Conservation (phyloP, 2,797 vertebrate genomes). For the Bradypodion ventrale region DNA sequence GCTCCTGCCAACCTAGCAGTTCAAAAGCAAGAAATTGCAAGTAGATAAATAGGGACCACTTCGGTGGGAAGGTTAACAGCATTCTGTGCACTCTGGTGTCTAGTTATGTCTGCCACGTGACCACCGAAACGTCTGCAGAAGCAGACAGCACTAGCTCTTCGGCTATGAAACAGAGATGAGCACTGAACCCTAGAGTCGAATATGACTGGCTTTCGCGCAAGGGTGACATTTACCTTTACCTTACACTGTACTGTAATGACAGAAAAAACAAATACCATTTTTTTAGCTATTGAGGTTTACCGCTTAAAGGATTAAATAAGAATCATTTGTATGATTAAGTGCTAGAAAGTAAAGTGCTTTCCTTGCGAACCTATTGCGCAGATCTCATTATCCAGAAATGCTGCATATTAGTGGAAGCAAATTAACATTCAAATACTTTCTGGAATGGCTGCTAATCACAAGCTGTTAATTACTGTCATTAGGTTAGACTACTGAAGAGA, state of each 20-base stretch:
- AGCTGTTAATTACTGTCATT: conserved; percentile 97
- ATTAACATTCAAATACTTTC: conserved; percentile 86
- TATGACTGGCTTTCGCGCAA: too few species aligned
- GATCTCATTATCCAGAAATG: conserved; percentile 79
- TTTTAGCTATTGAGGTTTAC: conserved; percentile 77
- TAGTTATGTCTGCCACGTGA: too few species aligned
- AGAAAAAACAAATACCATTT: conserved; percentile 77
- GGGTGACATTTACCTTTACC: too few species aligned
- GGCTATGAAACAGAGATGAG: too few species aligned
- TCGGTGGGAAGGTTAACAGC: too few species aligned
- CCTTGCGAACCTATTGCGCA: conserved; percentile 75
- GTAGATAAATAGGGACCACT: too few species aligned
- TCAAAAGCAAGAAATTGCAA: too few species aligned
- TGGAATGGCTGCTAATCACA: conserved; percentile 87
- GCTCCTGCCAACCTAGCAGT: too few species aligned
- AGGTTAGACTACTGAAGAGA: conserved; percentile 82
- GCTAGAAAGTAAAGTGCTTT: conserved; percentile 80
- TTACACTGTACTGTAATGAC: conserved; percentile 61
- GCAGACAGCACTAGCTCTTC: too few species aligned
- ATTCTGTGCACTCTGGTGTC: too few species aligned
- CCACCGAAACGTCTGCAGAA: too few species aligned
- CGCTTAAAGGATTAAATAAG: conserved; percentile 78
- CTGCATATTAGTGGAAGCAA: conserved; percentile 80
- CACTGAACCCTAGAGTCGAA: too few species aligned
- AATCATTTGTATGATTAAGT: conserved; percentile 81